Percentiles rank a stretch among this genome's conserved stretches.
phyloP scores from a whole-genome alignment of 2,888 invertebrate species.

The Syritta pipiens region DNA sequence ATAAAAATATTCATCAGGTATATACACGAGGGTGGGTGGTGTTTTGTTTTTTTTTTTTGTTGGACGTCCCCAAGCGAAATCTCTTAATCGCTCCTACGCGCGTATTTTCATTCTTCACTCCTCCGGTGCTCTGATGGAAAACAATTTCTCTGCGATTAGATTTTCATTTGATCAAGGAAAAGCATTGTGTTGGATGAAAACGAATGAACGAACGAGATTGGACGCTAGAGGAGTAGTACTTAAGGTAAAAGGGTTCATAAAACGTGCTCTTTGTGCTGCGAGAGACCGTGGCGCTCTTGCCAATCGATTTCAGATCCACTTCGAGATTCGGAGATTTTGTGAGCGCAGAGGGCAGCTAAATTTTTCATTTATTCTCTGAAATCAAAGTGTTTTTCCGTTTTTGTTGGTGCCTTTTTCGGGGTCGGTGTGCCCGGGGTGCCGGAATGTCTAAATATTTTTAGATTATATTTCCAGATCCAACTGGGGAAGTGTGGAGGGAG shows the following conservation, averaged over 20 bases:
- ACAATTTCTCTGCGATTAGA: slow-evolving; percentile 56
- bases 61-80: slow-evolving; percentile 6
- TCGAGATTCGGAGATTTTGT: no score
- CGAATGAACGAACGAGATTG: background rate
- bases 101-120: no score
- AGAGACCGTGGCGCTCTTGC: background rate
- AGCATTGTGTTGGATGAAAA: background rate
- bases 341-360: no score
- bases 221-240: slow-evolving; percentile 7
- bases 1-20: slow-evolving; percentile 59
- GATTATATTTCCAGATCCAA: no score
- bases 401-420: no score
- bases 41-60: background rate
- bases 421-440: no score
- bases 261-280: slow-evolving; percentile 38
- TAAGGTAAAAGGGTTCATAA: slow-evolving; percentile 44
- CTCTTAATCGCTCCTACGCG: slow-evolving; percentile 22
- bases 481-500: no score
- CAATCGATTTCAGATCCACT: slow-evolving; percentile 39
- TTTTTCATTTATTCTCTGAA: no score
- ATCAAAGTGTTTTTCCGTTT: no score
- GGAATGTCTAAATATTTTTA: no score
- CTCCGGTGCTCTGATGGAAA: slow-evolving; percentile 34
- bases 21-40: slow-evolving; percentile 14
- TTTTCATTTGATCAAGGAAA: slow-evolving; percentile 47